phyloP scores from a whole-genome alignment of 2,113 vertebrate genomes.

The Pitta sordida region DNA sequence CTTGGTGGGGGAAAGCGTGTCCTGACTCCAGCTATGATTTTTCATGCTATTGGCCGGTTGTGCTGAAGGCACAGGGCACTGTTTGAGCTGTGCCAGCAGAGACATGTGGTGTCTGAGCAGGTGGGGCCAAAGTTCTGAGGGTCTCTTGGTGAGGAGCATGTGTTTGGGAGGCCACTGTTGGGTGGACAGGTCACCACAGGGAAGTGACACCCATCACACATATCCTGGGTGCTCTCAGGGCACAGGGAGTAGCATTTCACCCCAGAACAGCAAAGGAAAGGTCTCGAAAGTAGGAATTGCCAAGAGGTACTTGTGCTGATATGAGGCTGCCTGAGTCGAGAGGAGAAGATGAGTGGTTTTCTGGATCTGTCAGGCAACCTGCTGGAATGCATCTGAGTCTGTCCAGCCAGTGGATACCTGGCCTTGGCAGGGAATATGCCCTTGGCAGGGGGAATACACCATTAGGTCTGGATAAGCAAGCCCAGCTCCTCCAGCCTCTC shows the following conservation, averaged over 20 bases:
- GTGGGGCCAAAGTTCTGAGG: not conserved
- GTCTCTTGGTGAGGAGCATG: not conserved
- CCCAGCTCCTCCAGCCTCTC: not conserved
- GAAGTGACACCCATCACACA: not conserved
- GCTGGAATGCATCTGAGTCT: not conserved
- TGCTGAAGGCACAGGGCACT: not conserved
- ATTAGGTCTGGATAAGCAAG: not conserved
- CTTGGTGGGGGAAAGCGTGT: not conserved
- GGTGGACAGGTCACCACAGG: not conserved
- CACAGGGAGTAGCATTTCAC: not conserved
- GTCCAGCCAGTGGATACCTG: not conserved
- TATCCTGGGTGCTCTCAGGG: not conserved
- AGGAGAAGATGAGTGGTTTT: not conserved
- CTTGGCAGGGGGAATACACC: not conserved
- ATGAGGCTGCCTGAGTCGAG: not conserved
- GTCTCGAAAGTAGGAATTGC: rapidly evolving
- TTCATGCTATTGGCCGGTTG: not conserved
- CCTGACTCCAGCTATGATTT: not conserved
- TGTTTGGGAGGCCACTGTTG: not conserved
- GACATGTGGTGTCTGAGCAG: not conserved
- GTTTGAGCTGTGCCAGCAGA: not conserved
- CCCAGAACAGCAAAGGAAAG: not conserved
- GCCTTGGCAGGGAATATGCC: not conserved
- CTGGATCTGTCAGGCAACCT: not conserved
- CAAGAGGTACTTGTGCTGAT: not conserved